Evolutionary conservation across 2,888 invertebrate genomes (phyloP).

Genomic region (Actias luna): DNA sequence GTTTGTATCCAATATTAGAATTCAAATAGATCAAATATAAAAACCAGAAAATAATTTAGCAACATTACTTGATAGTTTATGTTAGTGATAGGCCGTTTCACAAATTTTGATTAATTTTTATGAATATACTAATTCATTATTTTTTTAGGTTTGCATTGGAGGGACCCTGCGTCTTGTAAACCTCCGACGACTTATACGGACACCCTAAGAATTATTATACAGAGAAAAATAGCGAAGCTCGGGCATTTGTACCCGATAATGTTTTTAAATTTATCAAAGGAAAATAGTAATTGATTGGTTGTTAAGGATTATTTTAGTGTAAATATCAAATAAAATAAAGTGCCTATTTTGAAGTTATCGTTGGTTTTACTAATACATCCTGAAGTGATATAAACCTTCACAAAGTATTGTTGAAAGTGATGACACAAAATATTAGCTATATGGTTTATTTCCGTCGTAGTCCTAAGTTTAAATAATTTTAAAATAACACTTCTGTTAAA

Average conservation of each 20-base stretch:
- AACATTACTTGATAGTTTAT: too few relatives aligned
- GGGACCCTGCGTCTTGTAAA: slow-evolving; percentile 86
- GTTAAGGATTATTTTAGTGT: slow-evolving; percentile 26
- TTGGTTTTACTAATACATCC: not conserved
- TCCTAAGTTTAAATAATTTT: too few relatives aligned
- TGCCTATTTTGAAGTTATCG: slow-evolving; percentile 29
- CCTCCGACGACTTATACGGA: slow-evolving; percentile 90
- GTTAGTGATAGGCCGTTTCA: too few relatives aligned
- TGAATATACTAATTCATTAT: not conserved
- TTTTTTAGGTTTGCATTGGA: slow-evolving; percentile 84
- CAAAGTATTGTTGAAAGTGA: too few relatives aligned
- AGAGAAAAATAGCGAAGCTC: slow-evolving; percentile 88
- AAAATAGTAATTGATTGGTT: slow-evolving; percentile 25
- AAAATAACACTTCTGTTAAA: too few relatives aligned
- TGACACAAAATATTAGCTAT: too few relatives aligned
- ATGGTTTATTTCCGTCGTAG: too few relatives aligned
- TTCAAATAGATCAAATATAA: too few relatives aligned
- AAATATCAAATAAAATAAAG: slow-evolving; percentile 45
- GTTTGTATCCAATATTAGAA: too few relatives aligned
- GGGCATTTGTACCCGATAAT: slow-evolving; percentile 90
- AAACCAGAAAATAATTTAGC: too few relatives aligned
- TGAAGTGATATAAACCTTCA: too few relatives aligned
- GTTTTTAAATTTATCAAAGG: slow-evolving; percentile 80
- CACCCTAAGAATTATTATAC: slow-evolving; percentile 88
- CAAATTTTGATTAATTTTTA: not conserved